Evolutionary conservation across 1,140 invertebrate species (phyloP).

Genomic region (Pachypeltis micranthus): DNA sequence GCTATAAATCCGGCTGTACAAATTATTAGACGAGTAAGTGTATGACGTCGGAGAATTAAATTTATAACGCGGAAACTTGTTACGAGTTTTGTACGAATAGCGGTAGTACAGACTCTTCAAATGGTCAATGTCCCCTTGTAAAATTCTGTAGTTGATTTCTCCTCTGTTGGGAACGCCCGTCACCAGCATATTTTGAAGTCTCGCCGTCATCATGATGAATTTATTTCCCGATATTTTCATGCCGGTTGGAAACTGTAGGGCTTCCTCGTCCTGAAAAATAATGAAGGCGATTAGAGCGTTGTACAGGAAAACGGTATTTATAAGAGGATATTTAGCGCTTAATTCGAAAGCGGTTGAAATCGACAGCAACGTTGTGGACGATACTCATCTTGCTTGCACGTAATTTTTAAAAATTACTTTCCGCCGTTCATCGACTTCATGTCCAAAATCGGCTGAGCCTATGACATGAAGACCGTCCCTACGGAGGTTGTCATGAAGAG

Average conservation of each 20-base stretch:
- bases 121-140: neutral
- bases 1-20: neutral
- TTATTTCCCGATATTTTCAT: conserved; percentile 7
- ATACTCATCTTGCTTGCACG: too few species aligned
- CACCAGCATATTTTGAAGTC: conserved; percentile 15
- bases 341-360: too few species aligned
- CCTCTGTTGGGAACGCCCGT: neutral
- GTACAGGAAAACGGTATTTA: too few species aligned
- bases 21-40: neutral
- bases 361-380: too few species aligned
- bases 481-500: conserved; percentile 45
- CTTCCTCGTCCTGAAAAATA: conserved; percentile 9
- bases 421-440: conserved; percentile 81
- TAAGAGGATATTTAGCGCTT: too few species aligned
- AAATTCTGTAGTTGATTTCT: conserved; percentile 5
- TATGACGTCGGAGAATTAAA: neutral
- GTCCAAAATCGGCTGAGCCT: conserved; percentile 73
- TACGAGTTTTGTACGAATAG: neutral
- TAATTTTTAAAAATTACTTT: too few species aligned
- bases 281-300: too few species aligned
- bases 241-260: conserved; percentile 13
- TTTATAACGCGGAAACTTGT: neutral
- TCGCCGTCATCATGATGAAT: conserved; percentile 1
- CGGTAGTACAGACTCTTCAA: neutral
- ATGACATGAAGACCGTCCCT: conserved; percentile 66